Base-by-base conservation (phyloP, 2,888 invertebrate genomes). In the Chrysotoxum bicinctum region DNA sequence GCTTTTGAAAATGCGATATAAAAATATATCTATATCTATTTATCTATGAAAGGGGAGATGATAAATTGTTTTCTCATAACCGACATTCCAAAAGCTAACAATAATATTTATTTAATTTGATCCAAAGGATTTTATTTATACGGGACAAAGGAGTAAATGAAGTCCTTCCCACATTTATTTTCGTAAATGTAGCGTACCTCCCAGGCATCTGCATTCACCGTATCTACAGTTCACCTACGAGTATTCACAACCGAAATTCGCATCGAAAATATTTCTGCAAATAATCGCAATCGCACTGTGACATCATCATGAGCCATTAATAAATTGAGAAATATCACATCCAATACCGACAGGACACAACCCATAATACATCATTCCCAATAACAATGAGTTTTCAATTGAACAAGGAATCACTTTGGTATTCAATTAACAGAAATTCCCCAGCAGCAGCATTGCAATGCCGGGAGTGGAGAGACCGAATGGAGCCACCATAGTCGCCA, bases 391-490 rank as follows among this genome's bases (percentile, higher is more conserved):
- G 86, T 88, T 88, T 88, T 78, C 87, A 88, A 84, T 88, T 87
- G 87, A 88, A 86, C 86, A 88, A 85, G 87, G 87, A 88, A 87
- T 79, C 87, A 88, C 87, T 88, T 88, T 87, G 87, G 87, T 87
- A 88, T 88, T 88, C 88, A 88, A 88, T 88, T 88, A 88, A 88
- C 87, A 88, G 87, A 87, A 87, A 88, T 87, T 87, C 83, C 75
- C 76, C 54, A 72, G 52, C 64, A 76, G 72, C 72, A 81, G 9
- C 32, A 82, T 82, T 86, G 77, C 77, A 77, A 81, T 77, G 66
- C 62, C 43, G 43, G 56, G 64, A 56, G 56, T 54, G 76, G 37
- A 56, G 70, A 81, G 81, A 81, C 81, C 56, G 19, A 74, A n/a
- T 50, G 83, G 69, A 69, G 74, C 73, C 83, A 62, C 68, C 69